phyloP scores from a whole-genome alignment of 2,888 invertebrate genomes.

The Atherix ibis region DNA sequence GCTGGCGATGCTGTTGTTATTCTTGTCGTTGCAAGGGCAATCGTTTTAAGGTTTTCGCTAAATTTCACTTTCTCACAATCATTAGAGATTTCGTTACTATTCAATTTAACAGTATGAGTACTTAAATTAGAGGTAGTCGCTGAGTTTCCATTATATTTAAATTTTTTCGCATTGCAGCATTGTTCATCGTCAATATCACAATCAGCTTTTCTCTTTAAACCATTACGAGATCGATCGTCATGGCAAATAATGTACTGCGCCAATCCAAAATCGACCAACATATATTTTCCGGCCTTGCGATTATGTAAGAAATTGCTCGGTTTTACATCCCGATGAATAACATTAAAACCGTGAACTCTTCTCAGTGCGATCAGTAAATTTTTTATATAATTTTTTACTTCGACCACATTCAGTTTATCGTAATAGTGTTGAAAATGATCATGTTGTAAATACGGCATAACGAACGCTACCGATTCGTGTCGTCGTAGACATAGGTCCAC shows the following conservation, averaged over 20 bases:
- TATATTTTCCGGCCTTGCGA: constrained; percentile 48
- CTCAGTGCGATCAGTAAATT: constrained; percentile 62
- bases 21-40: neutral
- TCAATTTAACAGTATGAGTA: neutral
- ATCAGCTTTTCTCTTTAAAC: neutral
- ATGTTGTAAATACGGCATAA: constrained; percentile 81
- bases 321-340: constrained; percentile 82
- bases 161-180: too few species aligned
- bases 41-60: neutral
- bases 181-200: too few species aligned
- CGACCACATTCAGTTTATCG: constrained; percentile 47
- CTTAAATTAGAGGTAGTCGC: too few species aligned
- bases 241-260: constrained; percentile 57
- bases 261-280: constrained; percentile 79
- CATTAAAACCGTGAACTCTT: constrained; percentile 66
- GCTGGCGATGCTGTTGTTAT: constrained; percentile 9
- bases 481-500: constrained; percentile 62
- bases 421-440: constrained; percentile 65
- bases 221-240: too few species aligned
- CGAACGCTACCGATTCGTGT: constrained; percentile 65
- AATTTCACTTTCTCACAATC: too few species aligned
- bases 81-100: neutral
- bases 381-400: constrained; percentile 62
- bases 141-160: too few species aligned
- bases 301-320: constrained; percentile 85